Percentiles rank a stretch among this genome's conserved stretches.
Conservation (phyloP, 2,113 vertebrate species). For the Egretta garzetta region DNA sequence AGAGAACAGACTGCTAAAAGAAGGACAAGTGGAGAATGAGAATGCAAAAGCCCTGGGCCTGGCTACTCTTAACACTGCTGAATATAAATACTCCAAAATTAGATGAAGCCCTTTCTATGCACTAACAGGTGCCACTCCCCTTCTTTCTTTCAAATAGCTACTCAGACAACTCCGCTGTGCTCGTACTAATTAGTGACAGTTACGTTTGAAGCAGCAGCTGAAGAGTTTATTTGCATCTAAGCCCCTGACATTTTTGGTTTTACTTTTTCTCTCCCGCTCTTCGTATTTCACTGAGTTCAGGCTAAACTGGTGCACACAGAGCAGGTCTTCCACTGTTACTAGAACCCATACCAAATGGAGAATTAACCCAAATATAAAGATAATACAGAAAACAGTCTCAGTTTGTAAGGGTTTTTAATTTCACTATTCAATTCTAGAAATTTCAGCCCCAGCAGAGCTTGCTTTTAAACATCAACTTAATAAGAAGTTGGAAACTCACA, state of each 20-base stretch:
- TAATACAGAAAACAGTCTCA: neutral
- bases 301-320: neutral
- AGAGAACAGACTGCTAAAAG: neutral
- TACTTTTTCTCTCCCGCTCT: neutral
- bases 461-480: neutral
- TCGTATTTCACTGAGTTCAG: neutral
- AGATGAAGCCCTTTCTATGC: neutral
- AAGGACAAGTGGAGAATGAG: neutral
- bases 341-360: neutral
- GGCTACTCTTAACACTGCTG: neutral
- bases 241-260: neutral
- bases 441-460: neutral
- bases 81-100: slow-evolving; percentile 12
- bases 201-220: slow-evolving; percentile 23
- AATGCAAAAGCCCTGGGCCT: neutral
- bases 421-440: neutral
- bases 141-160: neutral
- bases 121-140: slow-evolving; percentile 23
- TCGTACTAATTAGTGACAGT: neutral
- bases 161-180: neutral
- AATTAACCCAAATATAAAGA: neutral
- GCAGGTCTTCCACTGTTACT: neutral
- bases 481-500: neutral
- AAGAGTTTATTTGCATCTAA: slow-evolving; percentile 17
- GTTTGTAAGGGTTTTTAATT: neutral